A percentile compares a stretch with the other conserved stretches of the same genome.
Conservation (phyloP, 2,113 vertebrate species). For the Megaceryle maxima region DNA sequence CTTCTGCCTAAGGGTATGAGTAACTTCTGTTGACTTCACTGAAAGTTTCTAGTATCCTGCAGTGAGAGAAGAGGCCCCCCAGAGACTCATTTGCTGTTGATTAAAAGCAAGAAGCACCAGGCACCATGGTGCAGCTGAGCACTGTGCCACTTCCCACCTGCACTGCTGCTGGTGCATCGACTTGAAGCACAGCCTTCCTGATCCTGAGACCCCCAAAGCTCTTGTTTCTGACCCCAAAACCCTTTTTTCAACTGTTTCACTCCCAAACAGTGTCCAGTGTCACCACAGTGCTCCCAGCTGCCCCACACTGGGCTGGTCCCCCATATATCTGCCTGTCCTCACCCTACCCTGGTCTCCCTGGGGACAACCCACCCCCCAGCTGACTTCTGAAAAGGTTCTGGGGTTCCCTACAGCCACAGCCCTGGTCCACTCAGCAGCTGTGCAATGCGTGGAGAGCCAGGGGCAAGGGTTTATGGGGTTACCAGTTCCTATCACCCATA, state of each 20-base stretch:
- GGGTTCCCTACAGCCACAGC: neutral
- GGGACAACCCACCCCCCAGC: neutral
- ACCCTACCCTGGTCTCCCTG: fast-evolving
- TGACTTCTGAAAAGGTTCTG: neutral
- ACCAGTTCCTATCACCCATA: neutral
- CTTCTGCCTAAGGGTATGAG: neutral
- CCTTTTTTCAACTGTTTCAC: neutral
- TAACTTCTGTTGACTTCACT: neutral
- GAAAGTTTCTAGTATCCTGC: constrained; percentile 17
- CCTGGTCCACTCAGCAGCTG: neutral
- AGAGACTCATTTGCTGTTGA: constrained; percentile 18
- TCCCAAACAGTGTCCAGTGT: neutral
- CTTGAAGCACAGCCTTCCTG: neutral
- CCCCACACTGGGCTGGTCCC: fast-evolving
- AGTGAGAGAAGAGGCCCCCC: neutral
- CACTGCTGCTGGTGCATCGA: fast-evolving
- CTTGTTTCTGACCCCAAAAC: neutral
- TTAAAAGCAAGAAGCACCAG: neutral
- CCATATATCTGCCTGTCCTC: fast-evolving
- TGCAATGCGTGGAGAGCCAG: neutral
- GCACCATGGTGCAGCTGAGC: neutral
- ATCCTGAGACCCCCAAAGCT: neutral
- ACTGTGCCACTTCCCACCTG: fast-evolving
- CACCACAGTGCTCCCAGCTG: neutral
- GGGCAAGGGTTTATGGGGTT: neutral